Evolutionary conservation across 2,113 vertebrate genomes (phyloP), one percentile per base, ranked within the genome.

Genomic region (Dasyprocta punctata): DNA sequence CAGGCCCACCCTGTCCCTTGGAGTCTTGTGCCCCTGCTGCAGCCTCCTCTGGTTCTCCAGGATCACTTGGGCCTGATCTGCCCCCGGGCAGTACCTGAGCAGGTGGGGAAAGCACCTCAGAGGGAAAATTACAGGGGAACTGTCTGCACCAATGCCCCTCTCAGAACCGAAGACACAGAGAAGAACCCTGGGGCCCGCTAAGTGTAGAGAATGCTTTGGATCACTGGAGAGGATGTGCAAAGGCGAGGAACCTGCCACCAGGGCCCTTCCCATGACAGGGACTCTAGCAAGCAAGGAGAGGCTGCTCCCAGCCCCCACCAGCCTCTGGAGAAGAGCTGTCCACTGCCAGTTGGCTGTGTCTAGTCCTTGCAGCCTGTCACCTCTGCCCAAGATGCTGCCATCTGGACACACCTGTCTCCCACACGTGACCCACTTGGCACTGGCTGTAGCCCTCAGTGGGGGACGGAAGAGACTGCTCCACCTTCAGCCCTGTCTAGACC

Each of bases 61-160:
- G 19, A 75, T 41, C 22, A 30, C 38, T 36, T 17, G 61, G 69
- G 47, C 54, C 16, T n/a, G 71, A 6, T n/a, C 60, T 49, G 89
- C 38, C 69, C 69, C 78, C 2, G 7, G 38, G 49, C 17, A 36
- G 65, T 20, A 4, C 26, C 54, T 49, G 83, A 52, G 78, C 20
- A 38, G 22, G 44, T 0, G 10, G 54, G 20, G 3, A 12, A 3
- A 47, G 38, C 54, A 3, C 24, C 1, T 1, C 6, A 4, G 49
- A 41, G 36, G 30, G 80, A 9, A 28, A 24, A 36, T 78, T 69
- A 7, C 82, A 44, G 28, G 56, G 86, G 20, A 63, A 38, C 61
- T 33, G 26, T 95, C 54, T 38, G 38, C 33, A 44, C 22, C 0
- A 0, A 44, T 52, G 7, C 4, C 9, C 24, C 49, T n/a, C 61